These are phyloP conservation scores for Danio tinwini DNA, from an alignment of 2,797 vertebrate genomes.

Conservation along the genomic window DNA sequence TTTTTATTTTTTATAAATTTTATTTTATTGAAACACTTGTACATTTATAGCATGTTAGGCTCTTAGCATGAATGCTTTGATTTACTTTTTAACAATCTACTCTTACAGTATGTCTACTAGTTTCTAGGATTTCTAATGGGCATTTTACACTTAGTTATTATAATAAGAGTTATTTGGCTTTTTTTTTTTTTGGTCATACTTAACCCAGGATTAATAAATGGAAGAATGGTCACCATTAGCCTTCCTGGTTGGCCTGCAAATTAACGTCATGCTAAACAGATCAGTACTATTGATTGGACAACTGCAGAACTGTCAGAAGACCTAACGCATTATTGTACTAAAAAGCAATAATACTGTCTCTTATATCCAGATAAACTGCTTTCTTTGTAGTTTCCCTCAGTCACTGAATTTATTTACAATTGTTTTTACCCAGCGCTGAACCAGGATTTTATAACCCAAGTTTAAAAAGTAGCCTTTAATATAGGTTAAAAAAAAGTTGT, in stretches of 20 bases:
- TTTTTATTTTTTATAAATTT: background rate
- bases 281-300: background rate
- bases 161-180: too few relatives aligned
- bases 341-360: background rate
- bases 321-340: background rate
- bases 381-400: background rate
- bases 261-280: background rate
- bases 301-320: background rate
- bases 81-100: background rate
- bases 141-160: slow-evolving; percentile 11
- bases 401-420: background rate
- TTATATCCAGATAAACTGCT: background rate
- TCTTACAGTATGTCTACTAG: background rate
- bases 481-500: background rate
- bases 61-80: background rate
- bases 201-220: background rate
- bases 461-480: background rate
- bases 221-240: background rate
- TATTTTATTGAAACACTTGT: background rate
- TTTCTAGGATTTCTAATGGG: background rate
- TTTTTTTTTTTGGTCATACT: background rate
- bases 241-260: background rate
- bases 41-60: background rate
- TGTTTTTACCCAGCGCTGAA: background rate
- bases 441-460: background rate